These are phyloP conservation scores for Sebastes iracundus DNA, from an alignment of 2,797 vertebrate genomes.

Conservation along the genomic window DNA sequence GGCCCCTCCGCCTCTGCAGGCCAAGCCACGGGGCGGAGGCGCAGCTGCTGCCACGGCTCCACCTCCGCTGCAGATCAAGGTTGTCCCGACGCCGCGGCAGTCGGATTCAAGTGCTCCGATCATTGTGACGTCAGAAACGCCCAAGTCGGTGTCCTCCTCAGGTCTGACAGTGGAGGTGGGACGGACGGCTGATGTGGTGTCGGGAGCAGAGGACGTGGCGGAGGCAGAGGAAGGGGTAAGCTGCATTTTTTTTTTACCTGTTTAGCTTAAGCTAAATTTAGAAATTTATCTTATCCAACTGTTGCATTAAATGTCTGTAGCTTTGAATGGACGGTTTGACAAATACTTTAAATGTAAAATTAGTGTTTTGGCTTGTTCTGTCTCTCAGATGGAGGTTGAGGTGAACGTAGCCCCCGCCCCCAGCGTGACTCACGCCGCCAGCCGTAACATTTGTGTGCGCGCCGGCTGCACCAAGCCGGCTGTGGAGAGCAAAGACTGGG, in stretches of 20 bases:
- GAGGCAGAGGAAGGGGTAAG: conserved; percentile 75
- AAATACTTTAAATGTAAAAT: background rate
- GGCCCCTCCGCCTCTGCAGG: conserved; percentile 89
- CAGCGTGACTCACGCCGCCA: conserved; percentile 44
- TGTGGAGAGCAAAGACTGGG: conserved; percentile 90
- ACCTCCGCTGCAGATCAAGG: conserved; percentile 89
- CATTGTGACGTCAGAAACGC: conserved; percentile 74
- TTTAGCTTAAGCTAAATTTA: too few relatives aligned
- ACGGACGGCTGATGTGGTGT: conserved; percentile 57
- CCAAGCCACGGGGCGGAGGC: conserved; percentile 82
- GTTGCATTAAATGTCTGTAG: background rate
- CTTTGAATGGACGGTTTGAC: fast-evolving
- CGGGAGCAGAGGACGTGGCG: conserved; percentile 52
- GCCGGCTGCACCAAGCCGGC: conserved; percentile 90
- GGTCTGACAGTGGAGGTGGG: conserved; percentile 73
- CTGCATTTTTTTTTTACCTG: background rate
- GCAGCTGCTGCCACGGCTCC: conserved; percentile 67
- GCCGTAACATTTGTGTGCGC: conserved; percentile 85
- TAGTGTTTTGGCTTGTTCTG: background rate
- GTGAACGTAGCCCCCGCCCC: conserved; percentile 83
- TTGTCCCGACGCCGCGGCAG: conserved; percentile 79
- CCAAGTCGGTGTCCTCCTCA: conserved; percentile 16
- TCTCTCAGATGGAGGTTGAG: conserved; percentile 88
- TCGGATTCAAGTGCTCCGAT: conserved; percentile 70
- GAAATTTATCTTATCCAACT: too few relatives aligned